Conservation (phyloP, 1,140 invertebrate species). For the Heliconius congener region DNA sequence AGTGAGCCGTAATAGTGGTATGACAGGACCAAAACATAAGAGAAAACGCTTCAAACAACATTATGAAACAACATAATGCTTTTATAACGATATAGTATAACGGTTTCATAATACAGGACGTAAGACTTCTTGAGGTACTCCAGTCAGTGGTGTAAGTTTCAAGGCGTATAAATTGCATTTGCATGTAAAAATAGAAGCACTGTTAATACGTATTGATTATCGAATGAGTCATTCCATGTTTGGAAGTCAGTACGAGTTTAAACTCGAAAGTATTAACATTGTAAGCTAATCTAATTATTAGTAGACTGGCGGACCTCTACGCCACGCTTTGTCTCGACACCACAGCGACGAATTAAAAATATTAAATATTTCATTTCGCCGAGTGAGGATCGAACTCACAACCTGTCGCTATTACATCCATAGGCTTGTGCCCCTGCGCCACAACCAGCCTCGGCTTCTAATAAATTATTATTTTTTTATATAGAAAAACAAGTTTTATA, state of each 20-base stretch:
- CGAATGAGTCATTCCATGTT: neutral
- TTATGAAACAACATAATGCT: neutral
- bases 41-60: conserved; percentile 15
- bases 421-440: too few species aligned
- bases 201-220: conserved; percentile 11
- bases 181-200: conserved; percentile 14
- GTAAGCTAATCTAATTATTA: neutral
- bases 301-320: neutral
- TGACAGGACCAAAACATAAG: conserved; percentile 8
- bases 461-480: neutral
- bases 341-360: too few species aligned
- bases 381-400: too few species aligned
- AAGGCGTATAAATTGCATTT: conserved; percentile 14
- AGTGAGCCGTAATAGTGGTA: neutral
- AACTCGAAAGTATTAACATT: neutral
- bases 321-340: too few species aligned
- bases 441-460: too few species aligned
- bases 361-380: too few species aligned
- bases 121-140: conserved; percentile 10
- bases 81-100: conserved; percentile 18
- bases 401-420: too few species aligned
- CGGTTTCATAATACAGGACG: conserved; percentile 7
- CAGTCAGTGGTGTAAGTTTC: neutral
- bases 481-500: neutral
- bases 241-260: neutral